Percentiles rank a stretch among this genome's conserved stretches.
phyloP scores from a whole-genome alignment of 2,797 vertebrate species.

The Poeciliopsis gracilis region DNA sequence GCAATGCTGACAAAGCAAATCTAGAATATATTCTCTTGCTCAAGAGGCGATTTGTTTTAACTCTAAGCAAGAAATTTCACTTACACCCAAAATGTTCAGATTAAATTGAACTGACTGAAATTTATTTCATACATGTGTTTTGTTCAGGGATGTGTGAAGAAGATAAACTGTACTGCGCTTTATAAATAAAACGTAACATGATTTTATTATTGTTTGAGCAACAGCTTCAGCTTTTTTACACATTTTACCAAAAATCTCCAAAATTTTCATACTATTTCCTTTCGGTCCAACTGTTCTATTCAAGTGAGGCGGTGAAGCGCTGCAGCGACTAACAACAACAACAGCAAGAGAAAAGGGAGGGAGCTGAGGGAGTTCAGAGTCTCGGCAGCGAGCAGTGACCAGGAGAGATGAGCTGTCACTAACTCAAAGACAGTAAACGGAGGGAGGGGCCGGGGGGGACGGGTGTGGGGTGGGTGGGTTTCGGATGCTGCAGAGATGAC shows the following conservation, averaged over 20 bases:
- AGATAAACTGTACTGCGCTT: neutral
- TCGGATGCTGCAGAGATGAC: conserved; percentile 56
- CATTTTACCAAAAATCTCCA: neutral
- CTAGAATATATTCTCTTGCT: too few species aligned
- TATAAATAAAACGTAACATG: too few species aligned
- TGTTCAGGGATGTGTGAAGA: neutral
- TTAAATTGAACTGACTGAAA: neutral
- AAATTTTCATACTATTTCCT: neutral
- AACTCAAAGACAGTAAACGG: conserved; percentile 68
- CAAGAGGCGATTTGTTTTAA: too few species aligned
- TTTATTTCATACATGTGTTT: neutral
- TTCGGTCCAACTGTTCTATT: conserved; percentile 34
- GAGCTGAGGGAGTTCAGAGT: conserved; percentile 76
- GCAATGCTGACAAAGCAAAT: too few species aligned
- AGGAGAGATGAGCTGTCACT: conserved; percentile 77
- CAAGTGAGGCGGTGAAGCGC: conserved; percentile 62
- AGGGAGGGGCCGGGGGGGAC: neutral
- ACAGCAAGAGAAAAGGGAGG: conserved; percentile 73
- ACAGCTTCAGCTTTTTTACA: neutral
- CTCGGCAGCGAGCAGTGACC: conserved; percentile 69
- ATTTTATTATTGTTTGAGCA: neutral
- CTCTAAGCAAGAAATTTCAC: neutral
- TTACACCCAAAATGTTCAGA: neutral
- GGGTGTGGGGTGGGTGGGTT: neutral
- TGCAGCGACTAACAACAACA: conserved; percentile 64